These are phyloP conservation scores for Conus ventricosus DNA, from an alignment of 1,140 invertebrate species.

Conservation along the genomic window DNA sequence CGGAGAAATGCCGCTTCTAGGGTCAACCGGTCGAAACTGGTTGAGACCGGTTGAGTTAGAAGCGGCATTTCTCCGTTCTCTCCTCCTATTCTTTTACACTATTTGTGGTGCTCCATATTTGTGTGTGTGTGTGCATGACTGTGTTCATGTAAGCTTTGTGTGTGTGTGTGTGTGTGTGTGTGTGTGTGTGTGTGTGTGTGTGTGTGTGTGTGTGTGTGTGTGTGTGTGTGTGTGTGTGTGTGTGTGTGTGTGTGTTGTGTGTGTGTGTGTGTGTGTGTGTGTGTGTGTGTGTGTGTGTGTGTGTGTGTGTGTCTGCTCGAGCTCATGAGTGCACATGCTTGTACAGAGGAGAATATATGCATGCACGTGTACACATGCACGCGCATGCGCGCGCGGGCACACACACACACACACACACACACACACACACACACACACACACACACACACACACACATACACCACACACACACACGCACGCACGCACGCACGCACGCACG, in stretches of 20 bases:
- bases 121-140: background rate
- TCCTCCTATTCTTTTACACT: too few relatives aligned
- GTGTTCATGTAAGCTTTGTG: background rate
- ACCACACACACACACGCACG: too few relatives aligned
- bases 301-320: too few relatives aligned
- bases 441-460: too few relatives aligned
- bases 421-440: too few relatives aligned
- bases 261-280: background rate
- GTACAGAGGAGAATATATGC: too few relatives aligned
- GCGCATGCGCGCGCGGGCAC: background rate
- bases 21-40: too few relatives aligned
- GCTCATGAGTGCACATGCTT: too few relatives aligned
- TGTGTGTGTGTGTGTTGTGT: background rate
- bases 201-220: slow-evolving; percentile 6
- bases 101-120: background rate
- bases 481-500: background rate
- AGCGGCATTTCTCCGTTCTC: too few relatives aligned
- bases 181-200: background rate
- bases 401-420: background rate
- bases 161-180: background rate
- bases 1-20: too few relatives aligned
- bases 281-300: background rate
- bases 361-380: too few relatives aligned
- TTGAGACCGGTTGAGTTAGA: too few relatives aligned
- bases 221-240: background rate